Percentiles rank a stretch among this genome's conserved stretches.
These are phyloP conservation scores for Micromys minutus DNA, from an alignment of 2,113 vertebrate genomes.

Conservation along the genomic window DNA sequence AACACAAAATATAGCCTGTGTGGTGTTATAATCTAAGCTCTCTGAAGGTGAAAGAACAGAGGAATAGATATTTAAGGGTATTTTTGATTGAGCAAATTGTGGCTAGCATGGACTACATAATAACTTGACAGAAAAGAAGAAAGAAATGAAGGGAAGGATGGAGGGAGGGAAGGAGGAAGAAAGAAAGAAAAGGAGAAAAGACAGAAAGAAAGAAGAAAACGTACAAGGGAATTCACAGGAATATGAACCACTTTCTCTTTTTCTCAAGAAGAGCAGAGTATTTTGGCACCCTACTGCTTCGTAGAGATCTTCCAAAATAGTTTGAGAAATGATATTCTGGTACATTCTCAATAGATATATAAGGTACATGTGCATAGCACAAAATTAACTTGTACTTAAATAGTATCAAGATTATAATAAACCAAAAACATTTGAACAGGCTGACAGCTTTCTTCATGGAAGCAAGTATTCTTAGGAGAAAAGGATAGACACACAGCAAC, in stretches of 20 bases:
- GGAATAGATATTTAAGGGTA: neutral
- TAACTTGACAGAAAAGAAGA: neutral
- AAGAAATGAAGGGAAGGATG: neutral
- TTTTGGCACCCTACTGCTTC: neutral
- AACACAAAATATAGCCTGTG: neutral
- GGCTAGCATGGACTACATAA: neutral
- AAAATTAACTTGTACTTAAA: neutral
- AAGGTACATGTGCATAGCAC: neutral
- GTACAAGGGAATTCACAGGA: neutral
- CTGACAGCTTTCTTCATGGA: neutral
- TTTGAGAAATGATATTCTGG: slow-evolving; percentile 10
- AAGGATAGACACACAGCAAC: neutral
- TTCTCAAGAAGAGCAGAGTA: neutral
- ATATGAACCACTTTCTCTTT: neutral
- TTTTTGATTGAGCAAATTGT: neutral
- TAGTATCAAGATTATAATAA: neutral
- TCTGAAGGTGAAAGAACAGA: neutral
- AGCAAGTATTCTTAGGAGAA: neutral
- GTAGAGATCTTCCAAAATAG: slow-evolving; percentile 17
- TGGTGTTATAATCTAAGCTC: neutral
- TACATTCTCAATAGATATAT: neutral
- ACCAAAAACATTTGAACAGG: neutral
- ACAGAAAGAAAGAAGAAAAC: neutral
- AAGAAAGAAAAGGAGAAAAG: no score
- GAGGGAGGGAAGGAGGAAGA: accelerated